These are phyloP conservation scores for Ephydatia muelleri DNA, from an alignment of 37 sponge, comb jelly and placozoan species.

Conservation along the genomic window DNA sequence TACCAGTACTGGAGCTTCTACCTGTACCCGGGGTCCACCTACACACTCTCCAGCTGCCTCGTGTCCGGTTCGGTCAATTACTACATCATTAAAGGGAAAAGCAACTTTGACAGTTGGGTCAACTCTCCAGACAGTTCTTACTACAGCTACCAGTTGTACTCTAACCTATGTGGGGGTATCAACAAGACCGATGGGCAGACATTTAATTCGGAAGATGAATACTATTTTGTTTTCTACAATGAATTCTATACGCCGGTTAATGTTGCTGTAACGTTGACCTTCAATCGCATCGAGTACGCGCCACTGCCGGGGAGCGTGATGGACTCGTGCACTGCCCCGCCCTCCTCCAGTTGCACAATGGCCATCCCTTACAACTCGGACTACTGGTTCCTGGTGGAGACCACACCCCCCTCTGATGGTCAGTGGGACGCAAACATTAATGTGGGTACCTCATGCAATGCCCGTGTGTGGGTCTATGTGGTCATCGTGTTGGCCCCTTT, in stretches of 20 bases:
- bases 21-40: slow-evolving; percentile 31
- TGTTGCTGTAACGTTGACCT: background rate
- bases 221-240: slow-evolving; percentile 28
- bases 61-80: background rate
- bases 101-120: slow-evolving; percentile 33
- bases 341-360: background rate
- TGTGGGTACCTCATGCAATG: slow-evolving; percentile 5
- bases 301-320: background rate
- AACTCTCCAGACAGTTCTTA: slow-evolving; percentile 5
- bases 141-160: background rate
- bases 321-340: background rate
- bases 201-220: slow-evolving; percentile 10
- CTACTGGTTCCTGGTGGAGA: background rate
- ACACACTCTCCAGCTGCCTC: slow-evolving; percentile 8
- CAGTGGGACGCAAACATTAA: background rate
- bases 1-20: slow-evolving; percentile 24
- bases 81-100: slow-evolving; percentile 39
- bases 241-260: background rate
- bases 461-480: slow-evolving; percentile 45
- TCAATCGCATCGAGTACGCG: slow-evolving; percentile 31
- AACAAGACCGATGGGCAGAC: background rate
- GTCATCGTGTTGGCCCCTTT: slow-evolving; percentile 5
- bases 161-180: background rate
- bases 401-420: background rate
- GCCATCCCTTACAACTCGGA: background rate